Evolutionary conservation across 1,140 invertebrate species (phyloP).

Genomic region (Daktulosphaira vitifoliae): DNA sequence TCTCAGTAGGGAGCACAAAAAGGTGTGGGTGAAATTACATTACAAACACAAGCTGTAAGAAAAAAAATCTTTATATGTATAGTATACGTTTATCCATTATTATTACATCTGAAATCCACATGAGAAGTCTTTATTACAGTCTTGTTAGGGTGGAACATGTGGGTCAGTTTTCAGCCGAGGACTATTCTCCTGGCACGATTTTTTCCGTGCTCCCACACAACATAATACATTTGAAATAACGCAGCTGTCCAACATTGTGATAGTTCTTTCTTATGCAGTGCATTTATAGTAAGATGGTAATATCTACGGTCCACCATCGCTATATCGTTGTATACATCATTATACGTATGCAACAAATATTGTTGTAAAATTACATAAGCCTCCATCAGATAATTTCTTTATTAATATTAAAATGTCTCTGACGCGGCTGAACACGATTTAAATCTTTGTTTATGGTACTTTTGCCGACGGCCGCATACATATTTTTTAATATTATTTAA

Average conservation of each 20-base stretch:
- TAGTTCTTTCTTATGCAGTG: too few relatives aligned
- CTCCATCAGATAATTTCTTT: background rate
- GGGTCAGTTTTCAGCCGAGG: background rate
- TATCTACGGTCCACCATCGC: too few relatives aligned
- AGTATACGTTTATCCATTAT: background rate
- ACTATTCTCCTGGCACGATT: conserved; percentile 3
- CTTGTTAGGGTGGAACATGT: background rate
- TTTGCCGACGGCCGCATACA: background rate
- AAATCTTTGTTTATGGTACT: background rate
- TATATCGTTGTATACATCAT: background rate
- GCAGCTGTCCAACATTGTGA: conserved; percentile 1
- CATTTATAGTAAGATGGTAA: too few relatives aligned
- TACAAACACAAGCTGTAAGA: background rate
- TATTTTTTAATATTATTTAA: too few relatives aligned
- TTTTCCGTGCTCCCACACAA: background rate
- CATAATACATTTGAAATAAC: conserved; percentile 6
- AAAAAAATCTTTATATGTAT: too few relatives aligned
- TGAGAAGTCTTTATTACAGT: background rate
- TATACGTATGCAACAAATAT: background rate
- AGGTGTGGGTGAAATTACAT: background rate
- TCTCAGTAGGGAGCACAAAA: background rate
- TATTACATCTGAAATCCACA: background rate
- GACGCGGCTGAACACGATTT: background rate
- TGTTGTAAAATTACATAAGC: background rate
- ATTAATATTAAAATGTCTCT: conserved; percentile 1